These are phyloP conservation scores for Rhynchopsitta pachyrhyncha DNA, from an alignment of 2,113 vertebrate genomes.

Conservation along the genomic window DNA sequence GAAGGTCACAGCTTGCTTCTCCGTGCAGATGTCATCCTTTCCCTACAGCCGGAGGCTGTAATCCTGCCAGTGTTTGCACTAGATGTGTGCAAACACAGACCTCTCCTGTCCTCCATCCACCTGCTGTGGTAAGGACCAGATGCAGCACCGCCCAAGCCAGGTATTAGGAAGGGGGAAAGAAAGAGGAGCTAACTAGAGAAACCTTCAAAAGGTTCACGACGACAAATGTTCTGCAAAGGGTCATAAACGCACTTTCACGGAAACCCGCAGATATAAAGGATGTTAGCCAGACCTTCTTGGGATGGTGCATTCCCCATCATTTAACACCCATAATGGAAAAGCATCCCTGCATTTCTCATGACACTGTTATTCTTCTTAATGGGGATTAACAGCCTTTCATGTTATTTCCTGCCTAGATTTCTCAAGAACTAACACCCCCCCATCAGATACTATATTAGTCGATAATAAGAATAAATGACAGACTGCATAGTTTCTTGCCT, in stretches of 20 bases:
- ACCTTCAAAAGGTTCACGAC: slow-evolving; percentile 34
- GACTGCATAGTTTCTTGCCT: slow-evolving; percentile 39
- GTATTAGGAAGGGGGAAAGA: background rate
- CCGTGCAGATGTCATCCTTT: accelerated
- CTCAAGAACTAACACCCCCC: slow-evolving; percentile 33
- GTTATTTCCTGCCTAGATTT: slow-evolving; percentile 49
- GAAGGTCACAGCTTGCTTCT: background rate
- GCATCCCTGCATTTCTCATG: background rate
- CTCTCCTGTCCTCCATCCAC: background rate
- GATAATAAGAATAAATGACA: slow-evolving; percentile 71
- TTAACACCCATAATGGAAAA: slow-evolving; percentile 24
- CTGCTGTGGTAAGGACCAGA: background rate
- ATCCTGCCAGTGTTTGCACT: background rate
- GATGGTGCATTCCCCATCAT: slow-evolving; percentile 26
- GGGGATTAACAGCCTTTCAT: slow-evolving; percentile 5
- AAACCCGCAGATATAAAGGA: background rate
- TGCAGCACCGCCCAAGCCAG: background rate
- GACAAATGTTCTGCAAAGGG: slow-evolving; percentile 20
- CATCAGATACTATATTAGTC: slow-evolving; percentile 47
- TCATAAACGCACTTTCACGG: background rate
- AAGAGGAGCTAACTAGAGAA: background rate
- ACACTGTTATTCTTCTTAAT: slow-evolving; percentile 44
- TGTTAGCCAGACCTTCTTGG: background rate
- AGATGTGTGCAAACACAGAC: background rate
- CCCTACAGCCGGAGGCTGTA: background rate